Evolutionary conservation across 1,140 invertebrate genomes (phyloP).

Genomic region (Ceratoteleas bidentatus): DNA sequence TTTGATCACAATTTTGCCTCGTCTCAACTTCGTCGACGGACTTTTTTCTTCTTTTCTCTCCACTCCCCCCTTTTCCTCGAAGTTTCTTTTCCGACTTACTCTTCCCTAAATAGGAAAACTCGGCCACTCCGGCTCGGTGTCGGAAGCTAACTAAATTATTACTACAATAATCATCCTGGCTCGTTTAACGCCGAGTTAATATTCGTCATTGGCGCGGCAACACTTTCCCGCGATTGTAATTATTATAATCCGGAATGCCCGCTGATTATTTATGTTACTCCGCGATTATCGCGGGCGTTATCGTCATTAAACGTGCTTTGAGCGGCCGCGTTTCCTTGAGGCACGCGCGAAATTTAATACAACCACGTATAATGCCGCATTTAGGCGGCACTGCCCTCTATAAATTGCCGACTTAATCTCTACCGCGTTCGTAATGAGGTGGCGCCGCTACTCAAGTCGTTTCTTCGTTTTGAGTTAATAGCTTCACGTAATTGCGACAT

Average conservation of each 20-base stretch:
- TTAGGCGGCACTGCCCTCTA: too few relatives aligned
- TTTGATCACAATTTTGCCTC: conserved; percentile 6
- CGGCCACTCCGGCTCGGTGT: too few relatives aligned
- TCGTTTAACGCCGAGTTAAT: conserved; percentile 25
- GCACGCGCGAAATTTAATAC: too few relatives aligned
- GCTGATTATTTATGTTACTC: conserved; percentile 51
- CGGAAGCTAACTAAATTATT: conserved; percentile 31
- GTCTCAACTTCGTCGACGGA: not conserved
- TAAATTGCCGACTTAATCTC: too few relatives aligned
- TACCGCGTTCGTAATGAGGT: too few relatives aligned
- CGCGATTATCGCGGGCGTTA: conserved; percentile 40
- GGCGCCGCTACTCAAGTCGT: too few relatives aligned
- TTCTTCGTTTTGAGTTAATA: too few relatives aligned
- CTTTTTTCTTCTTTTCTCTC: conserved; percentile 13
- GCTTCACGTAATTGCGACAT: too few relatives aligned
- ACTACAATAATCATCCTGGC: conserved; percentile 39
- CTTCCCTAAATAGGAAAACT: conserved; percentile 9
- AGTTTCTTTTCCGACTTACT: too few relatives aligned
- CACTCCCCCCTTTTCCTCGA: too few relatives aligned
- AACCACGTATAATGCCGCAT: too few relatives aligned
- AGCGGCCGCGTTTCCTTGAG: too few relatives aligned
- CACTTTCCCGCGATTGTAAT: conserved; percentile 18
- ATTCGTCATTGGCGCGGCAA: conserved; percentile 22
- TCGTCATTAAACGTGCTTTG: conserved; percentile 45
- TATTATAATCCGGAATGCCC: conserved; percentile 37